Evolutionary conservation across 2,888 invertebrate species (phyloP).

Genomic region (Erynnis tages): DNA sequence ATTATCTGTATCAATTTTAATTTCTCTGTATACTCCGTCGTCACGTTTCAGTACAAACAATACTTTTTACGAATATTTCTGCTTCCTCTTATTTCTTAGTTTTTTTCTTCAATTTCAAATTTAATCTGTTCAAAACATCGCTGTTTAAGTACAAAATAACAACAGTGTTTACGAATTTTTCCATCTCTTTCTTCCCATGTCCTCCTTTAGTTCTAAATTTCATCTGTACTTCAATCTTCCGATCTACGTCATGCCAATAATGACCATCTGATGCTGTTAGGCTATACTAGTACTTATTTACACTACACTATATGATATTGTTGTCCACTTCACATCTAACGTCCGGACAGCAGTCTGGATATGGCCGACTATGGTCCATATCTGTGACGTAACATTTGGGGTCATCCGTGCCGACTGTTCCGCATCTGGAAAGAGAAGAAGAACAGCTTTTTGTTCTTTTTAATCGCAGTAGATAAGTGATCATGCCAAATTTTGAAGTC

Average conservation of each 20-base stretch:
- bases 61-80: too few species aligned
- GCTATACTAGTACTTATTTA: too few species aligned
- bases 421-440: conserved; percentile 54
- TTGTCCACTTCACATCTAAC: conserved; percentile 58
- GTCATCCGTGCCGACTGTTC: conserved; percentile 40
- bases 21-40: too few species aligned
- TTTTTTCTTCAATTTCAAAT: too few species aligned
- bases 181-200: not conserved
- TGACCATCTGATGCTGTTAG: conserved; percentile 6
- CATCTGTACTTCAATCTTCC: not conserved
- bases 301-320: conserved; percentile 34
- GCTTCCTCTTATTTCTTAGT: too few species aligned
- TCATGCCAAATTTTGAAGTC: too few species aligned
- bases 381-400: conserved; percentile 49
- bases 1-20: too few species aligned
- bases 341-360: conserved; percentile 56
- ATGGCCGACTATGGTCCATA: conserved; percentile 46
- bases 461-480: too few species aligned
- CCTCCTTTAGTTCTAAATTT: not conserved
- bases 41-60: too few species aligned
- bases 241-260: conserved; percentile 19
- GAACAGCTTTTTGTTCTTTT: not conserved
- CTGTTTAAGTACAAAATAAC: too few species aligned
- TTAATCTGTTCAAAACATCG: too few species aligned
- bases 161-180: too few species aligned